Conservation (phyloP, 2,113 vertebrate species). For the Chionomys nivalis region DNA sequence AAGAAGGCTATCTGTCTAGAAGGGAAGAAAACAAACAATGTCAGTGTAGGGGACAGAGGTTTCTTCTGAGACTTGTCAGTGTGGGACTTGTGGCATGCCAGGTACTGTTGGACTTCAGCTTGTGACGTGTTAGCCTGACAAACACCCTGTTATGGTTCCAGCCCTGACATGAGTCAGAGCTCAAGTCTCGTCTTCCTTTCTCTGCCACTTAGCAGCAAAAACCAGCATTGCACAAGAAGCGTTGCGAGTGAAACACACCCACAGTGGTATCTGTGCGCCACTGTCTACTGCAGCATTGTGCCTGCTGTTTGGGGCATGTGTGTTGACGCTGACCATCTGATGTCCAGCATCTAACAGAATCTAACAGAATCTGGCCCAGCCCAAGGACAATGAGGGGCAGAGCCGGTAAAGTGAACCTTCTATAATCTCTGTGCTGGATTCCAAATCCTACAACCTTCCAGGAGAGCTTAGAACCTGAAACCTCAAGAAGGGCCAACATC, state of each 20-base stretch:
- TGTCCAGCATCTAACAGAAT: neutral
- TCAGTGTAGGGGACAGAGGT: neutral
- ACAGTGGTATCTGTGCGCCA: neutral
- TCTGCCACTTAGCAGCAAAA: neutral
- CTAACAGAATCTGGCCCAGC: neutral
- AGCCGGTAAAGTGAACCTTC: neutral
- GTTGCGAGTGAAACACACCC: neutral
- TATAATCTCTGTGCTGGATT: no score
- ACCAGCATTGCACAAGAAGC: neutral
- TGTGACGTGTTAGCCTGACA: no score
- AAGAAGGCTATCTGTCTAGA: no score
- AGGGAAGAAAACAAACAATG: neutral
- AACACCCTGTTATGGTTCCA: no score
- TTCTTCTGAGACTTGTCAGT: fast-evolving
- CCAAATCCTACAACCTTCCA: neutral
- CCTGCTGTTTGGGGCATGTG: no score
- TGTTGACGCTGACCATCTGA: fast-evolving
- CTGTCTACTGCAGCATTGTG: neutral
- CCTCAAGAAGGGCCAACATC: neutral
- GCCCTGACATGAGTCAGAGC: neutral
- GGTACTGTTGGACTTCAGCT: fast-evolving
- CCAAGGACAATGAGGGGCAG: fast-evolving
- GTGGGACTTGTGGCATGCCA: fast-evolving
- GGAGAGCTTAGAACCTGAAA: neutral
- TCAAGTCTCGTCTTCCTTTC: fast-evolving